Evolutionary conservation across 2,113 vertebrate genomes (phyloP).

Genomic region (Athene noctua): DNA sequence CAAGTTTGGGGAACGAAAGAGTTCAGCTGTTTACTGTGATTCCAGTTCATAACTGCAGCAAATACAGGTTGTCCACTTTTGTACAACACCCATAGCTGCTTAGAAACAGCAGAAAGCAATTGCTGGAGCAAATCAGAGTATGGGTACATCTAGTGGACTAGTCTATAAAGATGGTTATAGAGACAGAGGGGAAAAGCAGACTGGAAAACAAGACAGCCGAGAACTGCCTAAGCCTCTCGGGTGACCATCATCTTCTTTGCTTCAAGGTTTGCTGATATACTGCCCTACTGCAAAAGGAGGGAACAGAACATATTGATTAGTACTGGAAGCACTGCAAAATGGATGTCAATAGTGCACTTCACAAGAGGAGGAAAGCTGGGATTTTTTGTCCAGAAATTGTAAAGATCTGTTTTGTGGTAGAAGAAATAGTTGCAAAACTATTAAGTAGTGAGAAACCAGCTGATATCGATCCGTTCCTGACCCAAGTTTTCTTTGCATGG

Average conservation of each 20-base stretch:
- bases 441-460: background rate
- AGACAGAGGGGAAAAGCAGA: background rate
- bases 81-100: background rate
- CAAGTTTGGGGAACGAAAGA: background rate
- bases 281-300: background rate
- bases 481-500: background rate
- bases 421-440: background rate
- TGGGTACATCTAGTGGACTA: background rate
- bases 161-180: background rate
- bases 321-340: background rate
- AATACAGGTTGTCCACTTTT: background rate
- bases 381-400: background rate
- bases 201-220: background rate
- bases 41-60: background rate
- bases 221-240: background rate
- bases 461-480: background rate
- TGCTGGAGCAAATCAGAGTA: background rate
- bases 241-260: background rate
- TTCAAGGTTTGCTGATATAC: background rate
- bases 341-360: background rate
- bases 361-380: background rate
- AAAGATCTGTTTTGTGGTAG: background rate
- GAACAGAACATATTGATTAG: background rate
- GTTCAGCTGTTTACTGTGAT: background rate
- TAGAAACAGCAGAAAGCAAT: background rate